Evolutionary conservation across 92 coral and sea anemone species (phyloP), one percentile per base, ranked within the genome.

Genomic region (Porites cylindrica): DNA sequence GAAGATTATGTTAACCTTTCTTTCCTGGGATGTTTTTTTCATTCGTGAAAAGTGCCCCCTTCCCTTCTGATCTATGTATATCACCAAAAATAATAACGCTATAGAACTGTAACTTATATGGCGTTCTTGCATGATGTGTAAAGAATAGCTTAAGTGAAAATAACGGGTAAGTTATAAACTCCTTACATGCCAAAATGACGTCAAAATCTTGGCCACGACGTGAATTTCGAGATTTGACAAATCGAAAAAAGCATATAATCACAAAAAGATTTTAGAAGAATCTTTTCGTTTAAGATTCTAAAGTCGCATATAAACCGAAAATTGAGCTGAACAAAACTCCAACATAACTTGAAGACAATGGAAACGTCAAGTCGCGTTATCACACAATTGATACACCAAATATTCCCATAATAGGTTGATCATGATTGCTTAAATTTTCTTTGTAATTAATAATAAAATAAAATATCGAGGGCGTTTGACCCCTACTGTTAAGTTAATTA

Each of bases 141-240:
- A 77, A 58, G 82, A 78, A 78, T 61, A 78, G 62, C 82, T 78
- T 78, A 68, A 68, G 38, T 68, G 60, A 26, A 26, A 26, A 26
- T 26, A 26, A 26, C 29, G 29, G 29, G 32, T 59, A 65, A 59
- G 71, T 65, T 71, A 61, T 78, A 11, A 17, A 67, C 84, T 19
- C 62, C 72, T 68, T 68, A 20, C 72, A 68, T 68, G 72, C 72
- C 72, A 17, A 43, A 65, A 80, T 65, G 75, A 69, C 50, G 81
- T 60, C 59, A 77, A 76, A 51, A 3, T 54, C 16, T 26, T 26
- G 29, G 29, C 29, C 29, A 26, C 29, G 29, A 26, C 29, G 29
- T 26, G 29, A 26, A 26, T 26, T 26, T 26, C 29, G 29, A 26
- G 29, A 26, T 26, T 26, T 26, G 29, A 26, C 29, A 26, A 26